Evolutionary conservation across 2,888 invertebrate genomes (phyloP).

Genomic region (Thalpophila matura): DNA sequence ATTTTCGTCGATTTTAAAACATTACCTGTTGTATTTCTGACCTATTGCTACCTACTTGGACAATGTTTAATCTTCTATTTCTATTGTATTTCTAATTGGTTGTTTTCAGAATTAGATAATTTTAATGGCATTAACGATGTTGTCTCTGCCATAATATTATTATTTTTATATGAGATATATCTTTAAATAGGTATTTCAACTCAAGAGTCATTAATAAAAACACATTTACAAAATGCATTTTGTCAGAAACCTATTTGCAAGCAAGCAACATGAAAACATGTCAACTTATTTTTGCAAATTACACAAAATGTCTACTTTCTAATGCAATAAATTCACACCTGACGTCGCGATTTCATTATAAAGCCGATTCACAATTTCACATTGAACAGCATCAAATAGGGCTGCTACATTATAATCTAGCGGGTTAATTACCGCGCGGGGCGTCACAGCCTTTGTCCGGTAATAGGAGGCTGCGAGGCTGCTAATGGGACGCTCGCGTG

Average conservation of each 20-base stretch:
- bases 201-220: too few relatives aligned
- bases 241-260: too few relatives aligned
- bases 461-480: slow-evolving; percentile 42
- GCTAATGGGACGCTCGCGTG: slow-evolving; percentile 23
- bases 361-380: slow-evolving; percentile 1
- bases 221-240: not conserved
- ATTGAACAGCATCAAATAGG: slow-evolving; percentile 1
- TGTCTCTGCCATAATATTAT: too few relatives aligned
- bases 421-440: slow-evolving; percentile 29
- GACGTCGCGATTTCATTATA: not conserved
- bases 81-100: too few relatives aligned
- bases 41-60: too few relatives aligned
- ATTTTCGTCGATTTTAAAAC: too few relatives aligned
- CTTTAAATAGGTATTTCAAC: too few relatives aligned
- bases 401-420: not conserved
- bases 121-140: too few relatives aligned
- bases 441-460: slow-evolving; percentile 40
- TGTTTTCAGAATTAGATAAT: too few relatives aligned
- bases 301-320: not conserved
- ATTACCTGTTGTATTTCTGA: too few relatives aligned
- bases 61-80: too few relatives aligned
- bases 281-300: not conserved
- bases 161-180: too few relatives aligned
- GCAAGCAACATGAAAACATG: not conserved
- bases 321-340: not conserved